These are phyloP conservation scores for Eretmocerus hayati DNA, from an alignment of 2,888 invertebrate species.

Conservation along the genomic window DNA sequence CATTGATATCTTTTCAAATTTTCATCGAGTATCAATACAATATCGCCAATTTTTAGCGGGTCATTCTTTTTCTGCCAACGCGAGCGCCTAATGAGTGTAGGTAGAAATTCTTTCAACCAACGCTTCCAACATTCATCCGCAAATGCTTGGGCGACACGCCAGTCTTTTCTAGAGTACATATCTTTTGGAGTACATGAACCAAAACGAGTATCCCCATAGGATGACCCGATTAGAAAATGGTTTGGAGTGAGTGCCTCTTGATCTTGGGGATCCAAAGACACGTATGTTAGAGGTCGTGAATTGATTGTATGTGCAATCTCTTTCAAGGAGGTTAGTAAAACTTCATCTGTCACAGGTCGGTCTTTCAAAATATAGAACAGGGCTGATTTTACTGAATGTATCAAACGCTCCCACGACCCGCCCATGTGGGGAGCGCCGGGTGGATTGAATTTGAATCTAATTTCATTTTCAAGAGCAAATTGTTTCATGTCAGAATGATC, in stretches of 20 bases:
- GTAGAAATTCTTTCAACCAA: neutral
- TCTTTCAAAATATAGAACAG: neutral
- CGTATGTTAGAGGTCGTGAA: constrained; percentile 24
- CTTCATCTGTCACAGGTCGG: constrained; percentile 5
- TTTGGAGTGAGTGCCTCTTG: constrained; percentile 14
- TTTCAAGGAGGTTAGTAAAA: constrained; percentile 8
- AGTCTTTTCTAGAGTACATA: neutral
- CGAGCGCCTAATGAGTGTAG: neutral
- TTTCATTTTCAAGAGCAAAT: neutral
- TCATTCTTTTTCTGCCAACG: neutral
- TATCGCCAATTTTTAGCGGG: neutral
- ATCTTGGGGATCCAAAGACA: constrained; percentile 26
- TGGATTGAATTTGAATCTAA: constrained; percentile 8
- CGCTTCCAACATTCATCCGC: neutral
- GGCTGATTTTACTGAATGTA: constrained; percentile 7
- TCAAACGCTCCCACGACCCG: constrained; percentile 2
- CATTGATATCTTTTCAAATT: neutral
- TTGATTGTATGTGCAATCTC: constrained; percentile 18
- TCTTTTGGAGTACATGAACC: neutral
- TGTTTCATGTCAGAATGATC: neutral
- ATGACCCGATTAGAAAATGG: constrained; percentile 17
- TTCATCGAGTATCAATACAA: neutral
- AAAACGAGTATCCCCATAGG: neutral
- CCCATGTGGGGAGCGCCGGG: constrained; percentile 9
- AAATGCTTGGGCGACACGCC: neutral